Evolutionary conservation across 2,888 invertebrate genomes (phyloP), one percentile per base, ranked within the genome.

Genomic region (Tachina lurida): DNA sequence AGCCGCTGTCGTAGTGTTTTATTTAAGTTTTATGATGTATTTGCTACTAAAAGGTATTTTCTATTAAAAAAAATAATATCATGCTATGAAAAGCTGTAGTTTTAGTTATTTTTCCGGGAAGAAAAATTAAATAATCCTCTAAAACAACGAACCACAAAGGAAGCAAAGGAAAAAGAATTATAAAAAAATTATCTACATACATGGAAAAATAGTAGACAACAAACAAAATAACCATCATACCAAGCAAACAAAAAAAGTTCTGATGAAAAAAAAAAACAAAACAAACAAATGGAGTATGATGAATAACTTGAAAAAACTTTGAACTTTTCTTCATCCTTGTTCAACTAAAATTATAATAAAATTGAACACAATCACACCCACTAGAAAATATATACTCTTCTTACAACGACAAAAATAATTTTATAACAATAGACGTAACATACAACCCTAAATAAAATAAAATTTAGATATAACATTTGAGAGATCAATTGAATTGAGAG

Each of bases 101-200:
- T 62, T 65, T 54, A 58, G 52, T 71, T 77, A 58, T 31, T 74
- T 68, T 9, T 45, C n/a, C n/a, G 54, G 54, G 19, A 22, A 63
- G 70, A 56, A 65, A 52, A 74, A 52, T 41, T 41, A 63, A 60
- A 39, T 84, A 78, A 73, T 84, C 77, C 77, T 84, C n/a, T 60
- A 58, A 31, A 77, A 73, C 77, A 83, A 77, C 83, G 83, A 83
- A 75, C 54, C 47, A 75, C 60, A 81, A 81, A 81, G 41, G n/a
- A 70, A 77, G 60, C 3, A 73, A 60, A n/a, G 8, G 31, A 58
- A 76, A 73, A 52, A 67, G 45, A 60, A 47, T 60, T 52, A 22
- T 31, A 75, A 82, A 67, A 75, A 56, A 73, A 31, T 31, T 70
- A 62, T 75, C 60, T 75, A 83, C 52, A 67, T 68, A 77, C 52